A percentile compares a stretch with the other conserved stretches of the same genome.
phyloP scores from a whole-genome alignment of 2,797 vertebrate genomes.

The Peromyscus eremicus region DNA sequence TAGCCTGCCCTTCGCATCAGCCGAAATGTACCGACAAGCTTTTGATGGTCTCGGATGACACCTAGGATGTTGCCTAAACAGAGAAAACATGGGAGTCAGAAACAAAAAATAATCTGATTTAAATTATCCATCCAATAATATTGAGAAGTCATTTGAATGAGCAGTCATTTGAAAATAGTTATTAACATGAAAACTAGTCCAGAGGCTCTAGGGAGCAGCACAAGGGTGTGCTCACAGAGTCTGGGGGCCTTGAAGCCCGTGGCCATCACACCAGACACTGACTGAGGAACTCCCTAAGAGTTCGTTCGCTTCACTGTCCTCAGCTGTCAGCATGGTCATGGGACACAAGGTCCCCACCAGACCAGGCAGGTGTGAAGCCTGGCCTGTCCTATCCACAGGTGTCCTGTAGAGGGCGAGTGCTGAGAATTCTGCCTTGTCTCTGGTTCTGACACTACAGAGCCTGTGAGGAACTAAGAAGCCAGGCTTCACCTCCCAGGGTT shows the following conservation, averaged over 20 bases:
- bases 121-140: not conserved
- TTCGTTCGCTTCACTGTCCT: not conserved
- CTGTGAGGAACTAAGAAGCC: not conserved
- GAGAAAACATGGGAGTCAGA: not conserved
- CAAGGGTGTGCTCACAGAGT: not conserved
- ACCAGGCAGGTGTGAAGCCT: not conserved
- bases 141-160: not conserved
- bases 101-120: not conserved
- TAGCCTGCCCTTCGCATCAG: conserved; percentile 98
- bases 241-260: not conserved
- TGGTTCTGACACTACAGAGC: not conserved
- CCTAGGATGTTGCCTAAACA: conserved; percentile 97
- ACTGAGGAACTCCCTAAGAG: not conserved
- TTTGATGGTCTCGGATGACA: conserved; percentile 96
- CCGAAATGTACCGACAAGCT: conserved; percentile 96
- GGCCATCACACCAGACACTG: not conserved
- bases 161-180: not conserved
- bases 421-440: not conserved
- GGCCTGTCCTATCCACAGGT: not conserved
- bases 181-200: too few species aligned
- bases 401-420: not conserved
- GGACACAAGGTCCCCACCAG: not conserved
- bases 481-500: not conserved
- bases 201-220: not conserved
- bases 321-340: not conserved